Conservation (phyloP, 2,888 invertebrate genomes). For the Anthophora plumipes region DNA sequence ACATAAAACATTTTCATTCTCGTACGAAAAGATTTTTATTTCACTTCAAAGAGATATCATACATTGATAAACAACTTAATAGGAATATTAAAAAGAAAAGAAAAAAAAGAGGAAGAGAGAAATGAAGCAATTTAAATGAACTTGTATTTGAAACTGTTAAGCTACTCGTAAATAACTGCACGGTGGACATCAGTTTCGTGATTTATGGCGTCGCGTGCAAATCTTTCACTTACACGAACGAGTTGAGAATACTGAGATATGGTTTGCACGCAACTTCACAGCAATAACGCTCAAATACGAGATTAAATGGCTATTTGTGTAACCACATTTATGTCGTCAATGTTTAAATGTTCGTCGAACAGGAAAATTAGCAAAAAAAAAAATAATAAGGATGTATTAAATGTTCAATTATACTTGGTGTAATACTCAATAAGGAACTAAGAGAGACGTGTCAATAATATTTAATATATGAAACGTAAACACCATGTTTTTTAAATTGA, state of each 20-base stretch:
- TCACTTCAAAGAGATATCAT: neutral
- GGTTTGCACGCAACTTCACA: slow-evolving; percentile 20
- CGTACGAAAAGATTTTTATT: neutral
- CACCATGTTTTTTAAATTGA: slow-evolving; percentile 38
- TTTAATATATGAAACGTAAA: slow-evolving; percentile 31
- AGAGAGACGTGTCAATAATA: slow-evolving; percentile 46
- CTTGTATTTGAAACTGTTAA: slow-evolving; percentile 23
- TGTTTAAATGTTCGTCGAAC: slow-evolving; percentile 54
- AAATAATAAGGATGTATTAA: slow-evolving; percentile 22
- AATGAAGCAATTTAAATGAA: neutral
- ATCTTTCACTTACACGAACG: slow-evolving; percentile 19
- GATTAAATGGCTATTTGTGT: slow-evolving; percentile 39
- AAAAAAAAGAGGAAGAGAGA: neutral
- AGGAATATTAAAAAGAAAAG: neutral
- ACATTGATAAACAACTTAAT: neutral
- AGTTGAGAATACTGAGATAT: neutral
- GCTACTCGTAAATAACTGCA: slow-evolving; percentile 27
- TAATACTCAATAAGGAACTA: slow-evolving; percentile 47
- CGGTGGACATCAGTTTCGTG: slow-evolving; percentile 44
- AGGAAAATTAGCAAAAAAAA: slow-evolving; percentile 16
- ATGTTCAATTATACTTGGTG: slow-evolving; percentile 52
- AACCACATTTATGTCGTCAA: slow-evolving; percentile 49
- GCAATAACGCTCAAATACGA: slow-evolving; percentile 42
- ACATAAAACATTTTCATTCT: neutral
- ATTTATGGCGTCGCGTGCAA: slow-evolving; percentile 27